A percentile compares a stretch with the other conserved stretches of the same genome.
These are phyloP conservation scores for Eospalax fontanierii DNA, from an alignment of 2,797 vertebrate genomes.

Conservation along the genomic window DNA sequence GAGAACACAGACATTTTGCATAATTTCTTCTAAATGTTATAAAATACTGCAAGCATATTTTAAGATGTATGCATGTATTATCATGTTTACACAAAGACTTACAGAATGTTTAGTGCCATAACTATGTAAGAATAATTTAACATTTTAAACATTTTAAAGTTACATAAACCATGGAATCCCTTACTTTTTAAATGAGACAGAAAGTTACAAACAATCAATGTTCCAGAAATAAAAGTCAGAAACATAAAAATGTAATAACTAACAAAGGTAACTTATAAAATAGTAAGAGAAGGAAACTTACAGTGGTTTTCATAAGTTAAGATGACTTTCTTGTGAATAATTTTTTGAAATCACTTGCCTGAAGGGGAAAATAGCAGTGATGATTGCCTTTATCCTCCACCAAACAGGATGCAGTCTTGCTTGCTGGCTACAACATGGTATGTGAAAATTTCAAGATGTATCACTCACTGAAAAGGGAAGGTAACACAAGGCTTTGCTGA, in stretches of 20 bases:
- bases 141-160: constrained; percentile 44
- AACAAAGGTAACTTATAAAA: neutral
- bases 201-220: constrained; percentile 37
- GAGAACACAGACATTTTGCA: neutral
- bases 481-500: neutral
- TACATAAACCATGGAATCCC: neutral
- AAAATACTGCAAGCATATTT: neutral
- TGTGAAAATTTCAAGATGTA: neutral
- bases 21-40: constrained; percentile 43
- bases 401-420: neutral
- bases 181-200: neutral
- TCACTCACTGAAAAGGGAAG: neutral
- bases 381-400: neutral
- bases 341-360: constrained; percentile 31
- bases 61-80: neutral
- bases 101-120: neutral
- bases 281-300: constrained; percentile 5
- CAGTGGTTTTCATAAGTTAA: constrained; percentile 16
- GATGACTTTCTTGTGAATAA: neutral
- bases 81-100: neutral
- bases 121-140: neutral
- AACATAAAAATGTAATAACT: constrained; percentile 12
- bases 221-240: constrained; percentile 27
- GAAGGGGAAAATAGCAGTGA: neutral
- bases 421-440: neutral